Conservation (phyloP, 1,140 invertebrate species). For the Periplaneta americana region DNA sequence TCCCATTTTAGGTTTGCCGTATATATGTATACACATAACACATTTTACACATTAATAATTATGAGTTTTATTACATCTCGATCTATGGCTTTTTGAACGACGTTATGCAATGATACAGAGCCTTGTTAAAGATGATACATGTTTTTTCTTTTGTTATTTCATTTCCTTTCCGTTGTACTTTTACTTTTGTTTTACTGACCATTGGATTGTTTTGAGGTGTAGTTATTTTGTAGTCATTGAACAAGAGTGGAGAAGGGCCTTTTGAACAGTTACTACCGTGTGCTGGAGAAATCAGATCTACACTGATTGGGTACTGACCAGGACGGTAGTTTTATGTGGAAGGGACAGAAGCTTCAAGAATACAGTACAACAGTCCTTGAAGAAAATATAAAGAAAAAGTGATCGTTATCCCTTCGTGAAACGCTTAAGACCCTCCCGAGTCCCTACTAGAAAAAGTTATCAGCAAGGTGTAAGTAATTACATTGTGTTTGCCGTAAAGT, state of each 20-base stretch:
- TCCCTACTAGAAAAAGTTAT: too few species aligned
- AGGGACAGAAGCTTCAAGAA: neutral
- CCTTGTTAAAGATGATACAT: too few species aligned
- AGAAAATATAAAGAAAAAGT: neutral
- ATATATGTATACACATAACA: too few species aligned
- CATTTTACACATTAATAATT: too few species aligned
- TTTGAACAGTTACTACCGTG: neutral
- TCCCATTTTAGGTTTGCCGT: too few species aligned
- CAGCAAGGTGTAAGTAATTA: too few species aligned
- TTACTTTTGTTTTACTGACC: neutral
- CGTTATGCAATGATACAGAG: too few species aligned
- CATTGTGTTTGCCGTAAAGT: too few species aligned
- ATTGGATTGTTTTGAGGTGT: neutral
- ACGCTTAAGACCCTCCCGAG: neutral
- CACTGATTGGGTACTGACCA: neutral
- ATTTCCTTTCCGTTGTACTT: neutral
- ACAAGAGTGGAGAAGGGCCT: neutral
- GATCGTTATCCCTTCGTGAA: neutral
- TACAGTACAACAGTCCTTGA: neutral
- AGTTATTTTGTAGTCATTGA: neutral
- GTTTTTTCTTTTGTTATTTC: too few species aligned
- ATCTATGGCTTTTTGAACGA: too few species aligned
- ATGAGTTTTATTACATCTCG: too few species aligned
- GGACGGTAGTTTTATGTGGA: neutral
- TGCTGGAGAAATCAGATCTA: neutral